phyloP scores from a whole-genome alignment of 2,113 vertebrate species.

The Pantherophis guttatus region DNA sequence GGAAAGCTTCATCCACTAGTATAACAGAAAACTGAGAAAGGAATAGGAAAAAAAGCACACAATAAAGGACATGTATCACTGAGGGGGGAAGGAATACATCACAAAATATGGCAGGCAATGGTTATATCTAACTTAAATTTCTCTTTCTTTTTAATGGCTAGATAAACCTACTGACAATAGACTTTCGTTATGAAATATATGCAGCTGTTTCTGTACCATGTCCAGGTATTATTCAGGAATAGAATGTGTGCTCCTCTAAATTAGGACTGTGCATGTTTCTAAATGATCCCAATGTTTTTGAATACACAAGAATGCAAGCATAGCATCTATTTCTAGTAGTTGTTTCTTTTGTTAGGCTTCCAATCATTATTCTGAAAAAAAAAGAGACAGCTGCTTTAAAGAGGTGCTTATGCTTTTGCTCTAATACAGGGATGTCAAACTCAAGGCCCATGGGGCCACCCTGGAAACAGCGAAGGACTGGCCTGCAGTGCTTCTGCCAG shows the following conservation, averaged over 20 bases:
- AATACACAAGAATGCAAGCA: not conserved
- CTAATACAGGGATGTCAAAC: not conserved
- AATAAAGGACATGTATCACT: not conserved
- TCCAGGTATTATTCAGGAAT: not conserved
- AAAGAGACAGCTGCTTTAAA: not conserved
- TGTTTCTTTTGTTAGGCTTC: not conserved
- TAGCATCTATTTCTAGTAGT: not conserved
- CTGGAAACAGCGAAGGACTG: too few relatives aligned
- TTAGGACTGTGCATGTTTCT: not conserved
- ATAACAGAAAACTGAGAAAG: not conserved
- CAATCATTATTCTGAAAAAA: not conserved
- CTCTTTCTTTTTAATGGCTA: not conserved
- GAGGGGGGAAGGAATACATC: not conserved
- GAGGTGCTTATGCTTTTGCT: not conserved
- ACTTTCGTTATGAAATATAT: not conserved
- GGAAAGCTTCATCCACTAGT: not conserved
- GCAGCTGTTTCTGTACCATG: not conserved
- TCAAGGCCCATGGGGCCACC: too few relatives aligned
- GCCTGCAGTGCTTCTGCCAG: too few relatives aligned
- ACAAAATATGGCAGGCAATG: not conserved
- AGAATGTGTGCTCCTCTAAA: not conserved
- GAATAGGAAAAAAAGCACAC: not conserved
- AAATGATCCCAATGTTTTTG: not conserved
- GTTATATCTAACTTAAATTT: not conserved
- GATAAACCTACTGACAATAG: not conserved